Evolutionary conservation across 1,140 invertebrate species (phyloP), one percentile per base, ranked within the genome.

Genomic region (Pogonomyrmex barbatus): DNA sequence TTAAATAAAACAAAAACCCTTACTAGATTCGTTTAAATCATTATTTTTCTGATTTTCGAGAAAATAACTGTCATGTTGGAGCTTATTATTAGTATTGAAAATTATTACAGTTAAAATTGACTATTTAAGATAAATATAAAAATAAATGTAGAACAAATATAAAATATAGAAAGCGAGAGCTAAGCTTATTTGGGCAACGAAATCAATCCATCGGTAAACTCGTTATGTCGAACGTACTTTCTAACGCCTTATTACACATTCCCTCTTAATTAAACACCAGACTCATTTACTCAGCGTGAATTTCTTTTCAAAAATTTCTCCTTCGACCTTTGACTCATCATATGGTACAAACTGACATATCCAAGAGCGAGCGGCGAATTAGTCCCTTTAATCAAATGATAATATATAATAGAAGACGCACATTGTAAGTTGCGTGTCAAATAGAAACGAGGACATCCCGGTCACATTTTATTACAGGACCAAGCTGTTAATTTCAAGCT

Each of bases 301-400:
- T 71, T 78, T 54, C 14, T 50, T 67, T 33, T 4, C 33, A 60
- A 89, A 89, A 90, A 76, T 85, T 89, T 89, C 85, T 70, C 75
- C 50, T 79, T 50, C 4, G 50, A 90, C 83, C 89, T 89, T 79
- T 5, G n/a, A 76, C 33, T 75, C 75, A 83, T 58, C 63, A 24
- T 39, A 24, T 10, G 24, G 58, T 82, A 52, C 52, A 65, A 77
- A 82, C 42, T 62, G 62, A 58, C 45, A 36, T 60, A 78, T 83
- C 9, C 17, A 42, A 71, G 56, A 60, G 42, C n/a, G 17, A 30
- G 45, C 9, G 45, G 68, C n/a, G 14, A 50, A 42, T 39, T 68
- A 45, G 75, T n/a, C 12, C 47, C n/a, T 54, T 17, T 52, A 71
- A 45, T 63, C 50, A 52, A 60, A 75, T 87, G 85, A 85, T 89